Evolutionary conservation across 2,113 vertebrate species (phyloP).

Genomic region (Mugil cephalus): DNA sequence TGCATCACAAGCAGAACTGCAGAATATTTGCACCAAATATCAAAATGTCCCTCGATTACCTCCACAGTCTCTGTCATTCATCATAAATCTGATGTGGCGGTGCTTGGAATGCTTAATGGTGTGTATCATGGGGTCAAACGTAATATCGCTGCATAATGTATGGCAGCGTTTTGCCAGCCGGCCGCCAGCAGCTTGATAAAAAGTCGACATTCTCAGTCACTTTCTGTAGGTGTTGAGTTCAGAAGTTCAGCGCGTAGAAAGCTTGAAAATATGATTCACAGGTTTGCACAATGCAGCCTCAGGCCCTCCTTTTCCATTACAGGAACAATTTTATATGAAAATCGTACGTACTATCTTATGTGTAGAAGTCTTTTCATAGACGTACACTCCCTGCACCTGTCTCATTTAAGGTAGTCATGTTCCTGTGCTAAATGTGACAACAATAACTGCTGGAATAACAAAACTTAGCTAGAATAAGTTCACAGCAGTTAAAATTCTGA

Average conservation of each 20-base stretch:
- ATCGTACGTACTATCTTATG: too few relatives aligned
- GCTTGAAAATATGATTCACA: neutral
- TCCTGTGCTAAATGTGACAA: too few relatives aligned
- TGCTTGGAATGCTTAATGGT: neutral
- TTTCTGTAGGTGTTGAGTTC: neutral
- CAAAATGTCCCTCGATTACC: neutral
- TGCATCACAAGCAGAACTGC: neutral
- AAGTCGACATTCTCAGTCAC: neutral
- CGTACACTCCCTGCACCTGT: too few relatives aligned
- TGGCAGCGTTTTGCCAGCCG: neutral
- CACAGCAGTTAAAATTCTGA: too few relatives aligned
- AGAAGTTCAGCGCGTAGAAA: neutral
- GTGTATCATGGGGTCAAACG: neutral
- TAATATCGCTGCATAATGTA: neutral
- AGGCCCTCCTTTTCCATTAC: too few relatives aligned
- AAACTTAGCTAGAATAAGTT: too few relatives aligned
- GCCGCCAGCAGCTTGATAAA: neutral
- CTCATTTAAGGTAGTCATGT: too few relatives aligned
- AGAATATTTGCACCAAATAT: neutral
- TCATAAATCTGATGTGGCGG: neutral
- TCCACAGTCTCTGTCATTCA: neutral
- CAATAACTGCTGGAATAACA: too few relatives aligned
- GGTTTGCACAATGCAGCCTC: neutral
- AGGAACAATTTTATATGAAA: neutral
- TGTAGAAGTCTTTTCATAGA: too few relatives aligned